Evolutionary conservation across 2,888 invertebrate species (phyloP).

Genomic region (Cabera pusaria): DNA sequence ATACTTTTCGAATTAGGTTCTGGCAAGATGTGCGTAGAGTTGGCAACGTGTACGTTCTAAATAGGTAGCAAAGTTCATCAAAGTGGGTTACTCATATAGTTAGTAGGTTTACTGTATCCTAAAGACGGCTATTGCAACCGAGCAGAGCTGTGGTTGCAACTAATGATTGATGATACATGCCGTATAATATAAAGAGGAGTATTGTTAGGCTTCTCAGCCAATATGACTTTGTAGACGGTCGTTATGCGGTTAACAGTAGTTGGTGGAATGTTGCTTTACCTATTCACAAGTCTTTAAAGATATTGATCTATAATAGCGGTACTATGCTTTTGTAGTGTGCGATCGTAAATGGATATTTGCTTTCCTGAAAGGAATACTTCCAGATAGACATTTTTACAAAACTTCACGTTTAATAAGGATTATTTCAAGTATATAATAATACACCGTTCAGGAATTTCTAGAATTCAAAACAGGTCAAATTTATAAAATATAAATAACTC

Average conservation of each 20-base stretch:
- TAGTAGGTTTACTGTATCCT: background rate
- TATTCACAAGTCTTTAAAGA: slow-evolving; percentile 14
- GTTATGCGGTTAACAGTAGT: slow-evolving; percentile 13
- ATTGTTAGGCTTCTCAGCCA: slow-evolving; percentile 10
- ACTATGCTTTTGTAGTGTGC: background rate
- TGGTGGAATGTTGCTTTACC: slow-evolving; percentile 6
- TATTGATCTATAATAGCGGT: slow-evolving; percentile 5
- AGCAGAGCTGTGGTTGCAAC: slow-evolving; percentile 13
- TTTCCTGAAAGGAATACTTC: too few species aligned
- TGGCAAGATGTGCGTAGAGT: slow-evolving; percentile 30
- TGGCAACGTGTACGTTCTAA: slow-evolving; percentile 16
- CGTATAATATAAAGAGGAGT: slow-evolving; percentile 6
- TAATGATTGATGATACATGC: slow-evolving; percentile 14
- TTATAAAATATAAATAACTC: too few species aligned
- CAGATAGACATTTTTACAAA: too few species aligned
- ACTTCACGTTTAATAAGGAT: too few species aligned
- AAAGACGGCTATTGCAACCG: slow-evolving; percentile 9
- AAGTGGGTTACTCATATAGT: too few species aligned
- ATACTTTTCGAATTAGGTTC: slow-evolving; percentile 18
- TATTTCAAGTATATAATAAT: too few species aligned
- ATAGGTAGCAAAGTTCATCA: slow-evolving; percentile 6
- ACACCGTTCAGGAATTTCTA: too few species aligned
- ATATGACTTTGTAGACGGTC: slow-evolving; percentile 12
- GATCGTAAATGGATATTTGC: too few species aligned
- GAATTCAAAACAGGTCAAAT: too few species aligned